Percentiles rank a stretch among this genome's conserved stretches.
phyloP scores from a whole-genome alignment of 2,888 invertebrate genomes.

The Leptopilina myrica region DNA sequence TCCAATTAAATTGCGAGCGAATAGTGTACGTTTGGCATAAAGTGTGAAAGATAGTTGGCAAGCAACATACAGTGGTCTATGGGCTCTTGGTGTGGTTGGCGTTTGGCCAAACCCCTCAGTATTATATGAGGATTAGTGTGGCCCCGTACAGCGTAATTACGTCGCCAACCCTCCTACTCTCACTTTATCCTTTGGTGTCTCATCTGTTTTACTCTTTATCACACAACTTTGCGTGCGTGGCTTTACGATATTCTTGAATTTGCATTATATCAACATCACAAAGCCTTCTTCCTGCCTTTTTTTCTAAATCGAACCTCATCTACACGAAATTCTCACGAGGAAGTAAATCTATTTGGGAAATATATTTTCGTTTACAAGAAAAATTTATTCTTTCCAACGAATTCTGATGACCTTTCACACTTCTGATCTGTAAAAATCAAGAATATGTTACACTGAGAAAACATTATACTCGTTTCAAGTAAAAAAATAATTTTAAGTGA shows the following conservation, averaged over 20 bases:
- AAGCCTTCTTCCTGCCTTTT: background rate
- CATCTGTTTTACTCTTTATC: constrained; percentile 59
- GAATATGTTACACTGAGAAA: too few relatives aligned
- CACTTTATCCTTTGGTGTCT: constrained; percentile 56
- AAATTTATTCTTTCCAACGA: too few relatives aligned
- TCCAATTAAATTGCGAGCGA: background rate
- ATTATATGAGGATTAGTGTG: constrained; percentile 38
- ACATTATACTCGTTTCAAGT: too few relatives aligned
- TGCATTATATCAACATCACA: constrained; percentile 58
- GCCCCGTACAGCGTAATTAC: constrained; percentile 37
- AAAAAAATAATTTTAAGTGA: too few relatives aligned
- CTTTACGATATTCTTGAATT: constrained; percentile 50
- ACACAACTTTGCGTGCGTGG: constrained; percentile 50
- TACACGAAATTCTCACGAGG: too few relatives aligned
- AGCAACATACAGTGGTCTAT: constrained; percentile 23
- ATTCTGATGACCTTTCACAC: too few relatives aligned
- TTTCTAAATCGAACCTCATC: too few relatives aligned
- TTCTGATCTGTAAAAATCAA: too few relatives aligned
- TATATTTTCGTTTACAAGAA: too few relatives aligned
- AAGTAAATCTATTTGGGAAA: too few relatives aligned
- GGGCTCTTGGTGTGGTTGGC: constrained; percentile 23
- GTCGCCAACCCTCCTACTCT: constrained; percentile 24
- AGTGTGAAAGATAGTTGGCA: constrained; percentile 29
- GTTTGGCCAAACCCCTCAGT: constrained; percentile 34
- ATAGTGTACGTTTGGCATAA: background rate